phyloP scores from a whole-genome alignment of 2,797 vertebrate genomes.

The Ctenopoma multispine region DNA sequence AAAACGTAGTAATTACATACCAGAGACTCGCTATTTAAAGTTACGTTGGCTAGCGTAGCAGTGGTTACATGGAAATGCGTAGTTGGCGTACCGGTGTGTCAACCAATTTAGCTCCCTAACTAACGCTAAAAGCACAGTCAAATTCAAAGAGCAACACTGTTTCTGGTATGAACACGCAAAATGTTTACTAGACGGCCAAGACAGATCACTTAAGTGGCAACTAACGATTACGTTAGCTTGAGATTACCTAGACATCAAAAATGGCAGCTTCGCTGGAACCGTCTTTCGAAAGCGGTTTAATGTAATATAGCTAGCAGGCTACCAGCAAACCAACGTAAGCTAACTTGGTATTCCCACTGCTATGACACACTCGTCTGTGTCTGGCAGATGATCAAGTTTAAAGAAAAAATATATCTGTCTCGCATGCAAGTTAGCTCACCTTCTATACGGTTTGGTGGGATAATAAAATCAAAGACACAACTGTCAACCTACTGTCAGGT shows the following conservation, averaged over 20 bases:
- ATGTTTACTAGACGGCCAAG: background rate
- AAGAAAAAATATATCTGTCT: slow-evolving; percentile 33
- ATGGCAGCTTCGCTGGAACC: slow-evolving; percentile 67
- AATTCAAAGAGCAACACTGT: slow-evolving; percentile 11
- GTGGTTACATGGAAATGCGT: slow-evolving; percentile 79
- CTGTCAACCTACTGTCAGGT: slow-evolving; percentile 35
- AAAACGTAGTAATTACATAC: slow-evolving; percentile 1
- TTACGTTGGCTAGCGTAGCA: slow-evolving; percentile 74
- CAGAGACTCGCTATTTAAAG: slow-evolving; percentile 43
- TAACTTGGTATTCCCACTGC: slow-evolving; percentile 49
- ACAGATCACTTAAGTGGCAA: background rate
- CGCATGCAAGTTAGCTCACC: slow-evolving; percentile 32
- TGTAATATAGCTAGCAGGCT: slow-evolving; percentile 62
- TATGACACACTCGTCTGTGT: slow-evolving; percentile 44
- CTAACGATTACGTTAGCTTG: slow-evolving; percentile 40
- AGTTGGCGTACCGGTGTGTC: slow-evolving; percentile 78
- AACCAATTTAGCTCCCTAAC: slow-evolving; percentile 48
- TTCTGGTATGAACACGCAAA: background rate
- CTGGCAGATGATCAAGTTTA: slow-evolving; percentile 44
- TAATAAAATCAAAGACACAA: slow-evolving; percentile 25
- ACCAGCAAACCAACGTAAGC: slow-evolving; percentile 44
- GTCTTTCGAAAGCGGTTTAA: slow-evolving; percentile 63
- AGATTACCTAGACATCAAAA: slow-evolving; percentile 64
- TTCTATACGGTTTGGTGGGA: slow-evolving; percentile 9
- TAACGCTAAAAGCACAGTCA: slow-evolving; percentile 26